A percentile compares a stretch with the other conserved stretches of the same genome.
Evolutionary conservation across 2,113 vertebrate genomes (phyloP).

Genomic region (Spilogale gracilis): DNA sequence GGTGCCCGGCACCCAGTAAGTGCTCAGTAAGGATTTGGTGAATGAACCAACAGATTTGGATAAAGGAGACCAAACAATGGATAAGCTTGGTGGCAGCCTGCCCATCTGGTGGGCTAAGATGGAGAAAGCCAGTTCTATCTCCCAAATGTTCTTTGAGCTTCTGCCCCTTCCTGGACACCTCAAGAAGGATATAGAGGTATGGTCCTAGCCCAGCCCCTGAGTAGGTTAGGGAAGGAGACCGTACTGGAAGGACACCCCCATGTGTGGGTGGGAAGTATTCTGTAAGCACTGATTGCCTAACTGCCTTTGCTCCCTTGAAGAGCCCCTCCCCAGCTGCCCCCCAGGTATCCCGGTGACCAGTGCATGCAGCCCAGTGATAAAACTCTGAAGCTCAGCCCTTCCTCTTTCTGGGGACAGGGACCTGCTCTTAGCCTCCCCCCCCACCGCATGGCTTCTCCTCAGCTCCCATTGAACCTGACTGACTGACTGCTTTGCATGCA

Average conservation of each 20-base stretch:
- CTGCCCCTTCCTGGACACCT: not conserved
- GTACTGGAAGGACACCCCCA: rapidly evolving
- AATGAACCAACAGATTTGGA: slow-evolving; percentile 37
- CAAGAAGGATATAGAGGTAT: not conserved
- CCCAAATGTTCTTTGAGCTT: not conserved
- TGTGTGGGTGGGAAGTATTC: not conserved
- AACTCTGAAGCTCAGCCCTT: not conserved
- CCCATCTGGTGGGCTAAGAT: slow-evolving; percentile 36
- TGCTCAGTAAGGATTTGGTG: not conserved
- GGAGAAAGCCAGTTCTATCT: not conserved
- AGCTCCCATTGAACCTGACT: not conserved
- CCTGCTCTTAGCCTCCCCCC: not conserved
- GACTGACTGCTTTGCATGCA: not conserved
- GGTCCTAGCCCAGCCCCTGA: not conserved
- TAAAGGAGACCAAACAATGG: slow-evolving; percentile 35
- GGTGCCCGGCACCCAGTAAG: not conserved
- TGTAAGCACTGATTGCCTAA: not conserved
- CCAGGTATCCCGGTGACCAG: not conserved
- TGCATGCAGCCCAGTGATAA: slow-evolving; percentile 3
- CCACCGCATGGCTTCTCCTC: not conserved
- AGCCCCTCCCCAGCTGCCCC: not conserved
- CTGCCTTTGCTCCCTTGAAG: not conserved
- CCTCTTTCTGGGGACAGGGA: not conserved
- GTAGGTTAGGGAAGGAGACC: not conserved
- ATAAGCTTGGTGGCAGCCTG: not conserved